These are phyloP conservation scores for Glossophaga mutica DNA, from an alignment of 2,797 vertebrate species.

Conservation along the genomic window DNA sequence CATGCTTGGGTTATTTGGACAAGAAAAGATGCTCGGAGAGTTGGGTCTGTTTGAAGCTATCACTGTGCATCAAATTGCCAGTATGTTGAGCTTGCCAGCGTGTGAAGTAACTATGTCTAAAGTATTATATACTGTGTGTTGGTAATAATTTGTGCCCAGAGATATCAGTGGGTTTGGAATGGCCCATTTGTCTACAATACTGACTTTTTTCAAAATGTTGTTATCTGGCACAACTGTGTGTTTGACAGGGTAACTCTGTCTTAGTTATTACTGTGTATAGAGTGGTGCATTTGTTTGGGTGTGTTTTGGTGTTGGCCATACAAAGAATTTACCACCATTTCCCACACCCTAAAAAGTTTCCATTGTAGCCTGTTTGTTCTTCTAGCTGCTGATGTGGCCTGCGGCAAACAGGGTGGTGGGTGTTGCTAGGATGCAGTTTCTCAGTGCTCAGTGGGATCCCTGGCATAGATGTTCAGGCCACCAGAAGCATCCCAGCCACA, in stretches of 20 bases:
- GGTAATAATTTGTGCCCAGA: background rate
- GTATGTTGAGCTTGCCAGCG: background rate
- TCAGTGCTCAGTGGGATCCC: background rate
- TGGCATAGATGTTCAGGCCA: background rate
- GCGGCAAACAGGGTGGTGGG: background rate
- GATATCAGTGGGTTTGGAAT: background rate
- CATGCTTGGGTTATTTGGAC: background rate
- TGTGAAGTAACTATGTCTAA: background rate
- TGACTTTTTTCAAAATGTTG: background rate
- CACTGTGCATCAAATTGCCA: background rate
- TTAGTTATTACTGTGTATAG: background rate
- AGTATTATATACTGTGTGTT: background rate
- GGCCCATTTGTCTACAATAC: background rate
- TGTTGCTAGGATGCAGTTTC: background rate
- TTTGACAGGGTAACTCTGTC: background rate
- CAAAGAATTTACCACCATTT: background rate
- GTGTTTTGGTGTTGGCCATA: background rate
- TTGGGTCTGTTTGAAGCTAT: background rate
- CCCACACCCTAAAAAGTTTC: background rate
- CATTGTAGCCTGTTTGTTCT: background rate
- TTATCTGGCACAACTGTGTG: background rate
- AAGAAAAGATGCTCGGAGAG: background rate
- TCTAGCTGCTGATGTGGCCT: background rate
- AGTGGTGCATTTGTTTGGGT: background rate
- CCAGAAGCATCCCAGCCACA: background rate